phyloP scores from a whole-genome alignment of 1,140 invertebrate species.

The Cotesia glomerata region DNA sequence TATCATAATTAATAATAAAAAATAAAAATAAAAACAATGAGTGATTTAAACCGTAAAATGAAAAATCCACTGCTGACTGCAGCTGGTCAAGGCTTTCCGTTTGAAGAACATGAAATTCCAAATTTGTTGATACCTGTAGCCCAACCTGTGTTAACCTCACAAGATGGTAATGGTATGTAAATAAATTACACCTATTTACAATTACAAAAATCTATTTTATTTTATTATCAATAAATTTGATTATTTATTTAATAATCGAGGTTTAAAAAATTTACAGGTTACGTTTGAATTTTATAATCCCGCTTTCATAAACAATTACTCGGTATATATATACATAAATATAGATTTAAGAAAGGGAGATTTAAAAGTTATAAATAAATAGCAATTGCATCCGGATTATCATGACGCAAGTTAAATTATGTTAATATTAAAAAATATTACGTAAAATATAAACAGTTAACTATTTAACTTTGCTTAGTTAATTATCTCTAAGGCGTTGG shows the following conservation, averaged over 20 bases:
- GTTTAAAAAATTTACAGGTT: too few species aligned
- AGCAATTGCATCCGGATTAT: too few species aligned
- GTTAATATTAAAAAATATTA: too few species aligned
- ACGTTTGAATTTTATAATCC: too few species aligned
- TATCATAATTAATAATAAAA: not conserved
- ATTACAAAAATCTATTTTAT: not conserved
- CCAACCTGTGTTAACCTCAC: conserved; percentile 46
- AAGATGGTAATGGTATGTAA: conserved; percentile 52
- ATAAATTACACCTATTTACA: conserved; percentile 24
- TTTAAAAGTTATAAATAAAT: too few species aligned
- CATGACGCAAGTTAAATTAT: too few species aligned
- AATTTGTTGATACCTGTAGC: conserved; percentile 58
- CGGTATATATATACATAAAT: too few species aligned
- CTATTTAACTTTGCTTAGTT: conserved; percentile 47
- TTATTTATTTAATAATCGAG: too few species aligned
- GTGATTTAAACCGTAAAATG: conserved; percentile 46
- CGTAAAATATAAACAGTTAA: conserved; percentile 8
- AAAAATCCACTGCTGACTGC: conserved; percentile 60
- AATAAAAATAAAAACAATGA: conserved; percentile 41
- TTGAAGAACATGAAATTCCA: conserved; percentile 51
- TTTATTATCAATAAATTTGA: too few species aligned
- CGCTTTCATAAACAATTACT: too few species aligned
- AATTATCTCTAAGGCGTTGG: conserved; percentile 44
- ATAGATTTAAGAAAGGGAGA: too few species aligned
- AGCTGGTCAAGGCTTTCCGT: conserved; percentile 55